Evolutionary conservation across 1,140 invertebrate genomes (phyloP), one percentile per base, ranked within the genome.

Genomic region (Caenorhabditis tropicalis): DNA sequence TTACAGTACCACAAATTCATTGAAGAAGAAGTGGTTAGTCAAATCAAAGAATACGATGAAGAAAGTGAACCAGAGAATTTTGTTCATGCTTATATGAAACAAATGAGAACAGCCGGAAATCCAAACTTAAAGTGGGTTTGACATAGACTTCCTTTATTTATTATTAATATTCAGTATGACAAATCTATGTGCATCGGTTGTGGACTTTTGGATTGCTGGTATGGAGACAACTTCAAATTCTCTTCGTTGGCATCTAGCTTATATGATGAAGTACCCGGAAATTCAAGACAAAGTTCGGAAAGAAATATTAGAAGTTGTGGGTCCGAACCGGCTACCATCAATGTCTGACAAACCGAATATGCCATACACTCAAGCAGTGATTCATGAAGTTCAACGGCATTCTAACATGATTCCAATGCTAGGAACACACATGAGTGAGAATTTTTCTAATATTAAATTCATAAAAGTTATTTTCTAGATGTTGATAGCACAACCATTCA

Each of bases 161-260:
- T 51, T 51, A 10, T 51, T 51, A 4, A 2, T 0, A 49, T 81
- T 81, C 79, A 81, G 79, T 15, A 49, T 81, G 46, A 33, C 31
- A 6, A 81, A 81, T 15, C 10, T 81, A 10, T 36, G 31, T 31
- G 79, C 79, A n/a, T 51, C 31, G 7, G 79, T 51, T 9, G 10
- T 81, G 0, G 79, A 81, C 7, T 81, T 81, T 31, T 81, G 79
- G 79, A 2, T 51, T 1, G 79, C 81, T 24, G 81, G 81, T 24
- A 82, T 70, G 56, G 83, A 84, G 58, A 84, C 83, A 7, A 84
- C 83, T 27, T 53, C 70, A 0, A 84, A 46, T 7, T 83, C 70
- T 12, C 36, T 84, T 15, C 33, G 51, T 33, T 84, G 83, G 83
- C 31, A 81, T 16, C 0, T 84, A 49, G 39, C 79, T 1, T 84